These are phyloP conservation scores for Buphagus erythrorhynchus DNA, from an alignment of 2,797 vertebrate species.

Conservation along the genomic window DNA sequence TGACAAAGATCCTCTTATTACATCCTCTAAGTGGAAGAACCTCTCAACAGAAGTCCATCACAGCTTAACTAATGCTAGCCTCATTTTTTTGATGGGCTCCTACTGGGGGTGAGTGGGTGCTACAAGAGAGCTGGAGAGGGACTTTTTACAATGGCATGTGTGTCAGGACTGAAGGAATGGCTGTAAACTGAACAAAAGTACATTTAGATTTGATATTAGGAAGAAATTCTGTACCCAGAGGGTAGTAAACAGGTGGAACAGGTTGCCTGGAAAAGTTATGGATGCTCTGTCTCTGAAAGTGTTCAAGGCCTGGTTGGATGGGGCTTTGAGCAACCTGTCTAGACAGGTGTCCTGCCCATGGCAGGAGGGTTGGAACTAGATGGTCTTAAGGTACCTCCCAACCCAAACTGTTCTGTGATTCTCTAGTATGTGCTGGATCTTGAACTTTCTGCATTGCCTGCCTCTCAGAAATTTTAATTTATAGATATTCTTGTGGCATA, in stretches of 20 bases:
- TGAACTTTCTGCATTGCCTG: neutral
- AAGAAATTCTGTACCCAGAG: neutral
- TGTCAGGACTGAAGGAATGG: neutral
- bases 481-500: neutral
- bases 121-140: neutral
- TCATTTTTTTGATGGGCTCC: neutral
- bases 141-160: neutral
- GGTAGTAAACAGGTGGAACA: neutral
- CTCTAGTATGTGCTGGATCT: neutral
- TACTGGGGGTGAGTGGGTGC: rapidly evolving
- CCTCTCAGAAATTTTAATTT: neutral
- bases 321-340: neutral
- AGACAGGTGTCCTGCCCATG: neutral
- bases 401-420: neutral
- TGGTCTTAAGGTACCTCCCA: neutral
- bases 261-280: neutral
- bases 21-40: neutral
- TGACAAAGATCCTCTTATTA: neutral
- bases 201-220: neutral
- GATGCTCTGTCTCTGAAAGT: neutral
- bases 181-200: neutral
- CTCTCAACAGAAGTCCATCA: neutral
- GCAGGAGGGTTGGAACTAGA: neutral
- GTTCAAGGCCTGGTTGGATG: neutral
- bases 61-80: neutral